Evolutionary conservation across 2,113 vertebrate genomes (phyloP), one percentile per base, ranked within the genome.

Genomic region (Lasiurus borealis): DNA sequence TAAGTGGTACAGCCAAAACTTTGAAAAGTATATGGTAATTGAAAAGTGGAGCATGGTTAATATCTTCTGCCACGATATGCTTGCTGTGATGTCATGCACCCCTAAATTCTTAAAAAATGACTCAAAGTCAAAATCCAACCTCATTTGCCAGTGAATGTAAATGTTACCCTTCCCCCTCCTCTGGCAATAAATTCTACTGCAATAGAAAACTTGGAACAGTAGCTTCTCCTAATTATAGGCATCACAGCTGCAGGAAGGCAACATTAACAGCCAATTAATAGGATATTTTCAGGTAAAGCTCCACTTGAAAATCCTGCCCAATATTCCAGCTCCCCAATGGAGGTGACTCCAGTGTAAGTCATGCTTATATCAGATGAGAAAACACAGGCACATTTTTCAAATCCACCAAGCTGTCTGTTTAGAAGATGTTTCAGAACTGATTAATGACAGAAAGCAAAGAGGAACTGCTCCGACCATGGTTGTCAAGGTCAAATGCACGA

Each of bases 401-500:
- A 88, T 25, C 80, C 78, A 10, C 50, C 68, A 71, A 91, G 31
- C 25, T 93, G 78, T 73, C 93, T 94, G 81, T 73, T 44, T 90
- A 90, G 77, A 95, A 40, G 21, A 96, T 94, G 78, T 19, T 92
- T 54, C 69, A 48, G 85, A 78, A 94, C 54, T 93, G 94, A 94
- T 94, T 59, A 93, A 87, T 82, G 73, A 83, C 71, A 95, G 66
- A 6, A 90, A 89, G 34, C 46, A 88, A 96, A 94, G 54, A 95
- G 68, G 36, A 77, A 27, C 40, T 52, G 3, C 81, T 88, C 29
- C 92, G 71, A 57, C 85, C 73, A 68, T 93, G 91, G 46, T 36
- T 91, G 68, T 52, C 86, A 96, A 96, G 50, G 64, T 76, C 57
- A 97, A 92, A 40, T 3, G 93, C 19, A 80, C 36, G 52, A 68